Evolutionary conservation across 2,888 invertebrate species (phyloP).

Genomic region (Herminia tarsipennalis): DNA sequence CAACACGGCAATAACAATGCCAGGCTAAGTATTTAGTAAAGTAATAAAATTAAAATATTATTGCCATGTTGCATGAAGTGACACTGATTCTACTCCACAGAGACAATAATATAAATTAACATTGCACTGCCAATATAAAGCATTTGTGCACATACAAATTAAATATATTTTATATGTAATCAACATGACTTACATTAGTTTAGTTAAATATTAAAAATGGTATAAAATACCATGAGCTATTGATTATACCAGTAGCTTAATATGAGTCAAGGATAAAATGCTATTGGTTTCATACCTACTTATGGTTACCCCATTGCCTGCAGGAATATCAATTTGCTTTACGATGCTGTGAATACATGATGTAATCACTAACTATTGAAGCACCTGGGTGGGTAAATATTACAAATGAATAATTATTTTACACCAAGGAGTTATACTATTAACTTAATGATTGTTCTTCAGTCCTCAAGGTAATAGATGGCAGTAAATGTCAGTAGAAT

Average conservation of each 20-base stretch:
- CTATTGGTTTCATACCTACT: neutral
- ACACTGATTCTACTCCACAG: neutral
- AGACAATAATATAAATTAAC: slow-evolving; percentile 27
- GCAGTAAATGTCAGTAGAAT: slow-evolving; percentile 46
- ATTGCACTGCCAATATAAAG: slow-evolving; percentile 48
- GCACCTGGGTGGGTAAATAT: neutral
- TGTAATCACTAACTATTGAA: too few relatives aligned
- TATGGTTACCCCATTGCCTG: too few relatives aligned
- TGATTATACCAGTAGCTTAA: slow-evolving; percentile 13
- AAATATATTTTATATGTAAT: slow-evolving; percentile 32
- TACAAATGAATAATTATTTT: neutral
- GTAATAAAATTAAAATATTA: neutral
- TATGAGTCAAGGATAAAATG: neutral
- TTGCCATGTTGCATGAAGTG: neutral
- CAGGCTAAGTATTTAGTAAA: too few relatives aligned
- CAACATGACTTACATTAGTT: slow-evolving; percentile 37
- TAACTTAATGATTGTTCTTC: slow-evolving; percentile 14
- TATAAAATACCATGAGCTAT: slow-evolving; percentile 28
- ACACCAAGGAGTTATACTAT: neutral
- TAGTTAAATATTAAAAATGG: slow-evolving; percentile 27
- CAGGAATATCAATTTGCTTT: too few relatives aligned
- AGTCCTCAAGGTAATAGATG: slow-evolving; percentile 46
- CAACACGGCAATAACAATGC: too few relatives aligned
- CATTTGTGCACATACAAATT: slow-evolving; percentile 50
- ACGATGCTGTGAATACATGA: too few relatives aligned